These are phyloP conservation scores for Atrichornis clamosus DNA, from an alignment of 2,113 vertebrate species.

Conservation along the genomic window DNA sequence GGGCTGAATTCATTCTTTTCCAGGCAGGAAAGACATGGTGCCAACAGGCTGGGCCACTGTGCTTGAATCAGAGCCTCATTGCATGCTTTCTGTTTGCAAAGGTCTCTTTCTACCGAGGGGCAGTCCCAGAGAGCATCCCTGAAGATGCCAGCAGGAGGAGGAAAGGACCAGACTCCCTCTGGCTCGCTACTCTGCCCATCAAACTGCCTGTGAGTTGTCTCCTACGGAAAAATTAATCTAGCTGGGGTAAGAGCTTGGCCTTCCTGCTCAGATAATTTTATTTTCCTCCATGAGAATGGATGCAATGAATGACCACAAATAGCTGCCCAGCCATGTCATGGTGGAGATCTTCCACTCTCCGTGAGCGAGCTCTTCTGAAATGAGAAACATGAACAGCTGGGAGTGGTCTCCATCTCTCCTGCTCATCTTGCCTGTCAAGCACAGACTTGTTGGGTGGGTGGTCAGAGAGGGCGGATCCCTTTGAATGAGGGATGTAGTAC, in stretches of 20 bases:
- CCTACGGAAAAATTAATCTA: neutral
- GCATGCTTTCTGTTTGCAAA: conserved; percentile 55
- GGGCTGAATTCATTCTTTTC: neutral
- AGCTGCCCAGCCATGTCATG: neutral
- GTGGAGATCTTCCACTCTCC: neutral
- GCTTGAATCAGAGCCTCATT: neutral
- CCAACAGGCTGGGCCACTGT: neutral
- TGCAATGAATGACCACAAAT: neutral
- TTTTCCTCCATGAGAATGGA: neutral
- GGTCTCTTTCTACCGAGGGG: conserved; percentile 96
- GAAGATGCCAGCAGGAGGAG: conserved; percentile 82
- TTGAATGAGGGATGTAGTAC: neutral
- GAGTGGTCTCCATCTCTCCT: neutral
- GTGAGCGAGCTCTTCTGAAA: neutral
- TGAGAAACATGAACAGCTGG: neutral
- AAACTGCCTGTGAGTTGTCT: conserved; percentile 82
- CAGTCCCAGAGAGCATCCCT: conserved; percentile 80
- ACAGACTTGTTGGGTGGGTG: neutral
- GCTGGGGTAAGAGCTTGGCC: neutral
- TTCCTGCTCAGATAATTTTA: neutral
- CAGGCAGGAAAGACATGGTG: neutral
- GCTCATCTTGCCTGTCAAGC: neutral
- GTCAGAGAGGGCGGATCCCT: neutral
- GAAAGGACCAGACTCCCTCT: conserved; percentile 80
- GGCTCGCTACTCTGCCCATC: conserved; percentile 92